A percentile compares a stretch with the other conserved stretches of the same genome.
Evolutionary conservation across 2,888 invertebrate genomes (phyloP).

Genomic region (Lypha dubia): DNA sequence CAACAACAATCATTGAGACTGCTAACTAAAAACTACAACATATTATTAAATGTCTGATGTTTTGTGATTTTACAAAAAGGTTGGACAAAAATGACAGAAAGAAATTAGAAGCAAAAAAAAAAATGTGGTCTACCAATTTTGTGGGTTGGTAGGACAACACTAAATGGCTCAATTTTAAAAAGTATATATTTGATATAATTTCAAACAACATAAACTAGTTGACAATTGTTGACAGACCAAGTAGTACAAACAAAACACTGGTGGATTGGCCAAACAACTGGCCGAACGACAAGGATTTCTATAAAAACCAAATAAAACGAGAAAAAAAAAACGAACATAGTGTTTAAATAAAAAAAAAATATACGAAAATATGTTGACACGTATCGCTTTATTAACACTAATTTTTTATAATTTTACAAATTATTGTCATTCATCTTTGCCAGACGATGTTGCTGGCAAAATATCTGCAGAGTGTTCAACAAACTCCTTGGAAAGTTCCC

Average conservation of each 20-base stretch:
- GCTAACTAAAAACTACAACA: constrained; percentile 50
- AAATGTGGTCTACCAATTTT: constrained; percentile 45
- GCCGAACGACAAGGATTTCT: not conserved
- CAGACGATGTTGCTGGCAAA: constrained; percentile 41
- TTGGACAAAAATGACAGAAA: constrained; percentile 7
- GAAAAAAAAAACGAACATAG: no score
- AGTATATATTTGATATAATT: constrained; percentile 62
- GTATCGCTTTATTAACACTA: constrained; percentile 32
- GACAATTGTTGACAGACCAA: constrained; percentile 57
- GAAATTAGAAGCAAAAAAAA: no score
- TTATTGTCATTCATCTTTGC: constrained; percentile 25
- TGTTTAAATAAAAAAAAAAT: not conserved
- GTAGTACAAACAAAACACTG: constrained; percentile 31
- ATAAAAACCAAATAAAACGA: not conserved
- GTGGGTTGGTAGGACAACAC: constrained; percentile 39
- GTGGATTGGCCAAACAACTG: not conserved
- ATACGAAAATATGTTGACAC: constrained; percentile 32
- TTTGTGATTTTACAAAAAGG: constrained; percentile 1
- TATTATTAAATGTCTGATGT: constrained; percentile 46
- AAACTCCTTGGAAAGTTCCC: constrained; percentile 79
- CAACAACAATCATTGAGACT: not conserved
- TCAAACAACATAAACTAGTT: constrained; percentile 55
- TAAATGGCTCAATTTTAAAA: not conserved
- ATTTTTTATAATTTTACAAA: constrained; percentile 32
- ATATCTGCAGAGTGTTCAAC: constrained; percentile 65